These are phyloP conservation scores for Pitangus sulphuratus DNA, from an alignment of 2,797 vertebrate genomes.

Conservation along the genomic window DNA sequence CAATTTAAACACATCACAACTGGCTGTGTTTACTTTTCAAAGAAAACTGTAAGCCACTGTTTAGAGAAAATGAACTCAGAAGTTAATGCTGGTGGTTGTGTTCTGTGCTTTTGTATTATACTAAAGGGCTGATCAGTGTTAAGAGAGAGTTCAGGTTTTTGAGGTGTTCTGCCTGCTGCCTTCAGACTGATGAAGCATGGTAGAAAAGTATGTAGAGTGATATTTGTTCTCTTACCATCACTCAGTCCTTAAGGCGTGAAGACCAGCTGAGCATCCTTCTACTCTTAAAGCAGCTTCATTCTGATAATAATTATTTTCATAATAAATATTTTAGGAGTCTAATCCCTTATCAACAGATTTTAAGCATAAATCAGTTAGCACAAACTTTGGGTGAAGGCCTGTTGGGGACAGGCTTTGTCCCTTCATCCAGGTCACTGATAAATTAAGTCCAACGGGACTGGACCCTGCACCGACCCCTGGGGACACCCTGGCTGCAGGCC, in stretches of 20 bases:
- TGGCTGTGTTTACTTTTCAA: neutral
- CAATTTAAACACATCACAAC: neutral
- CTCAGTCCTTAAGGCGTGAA: neutral
- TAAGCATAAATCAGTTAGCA: neutral
- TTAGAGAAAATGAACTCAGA: neutral
- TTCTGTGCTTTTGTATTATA: neutral
- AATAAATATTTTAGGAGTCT: neutral
- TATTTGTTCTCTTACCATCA: neutral
- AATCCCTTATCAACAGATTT: neutral
- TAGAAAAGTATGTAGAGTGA: neutral
- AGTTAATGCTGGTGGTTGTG: neutral
- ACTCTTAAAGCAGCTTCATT: neutral
- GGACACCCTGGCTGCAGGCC: neutral
- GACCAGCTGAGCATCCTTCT: neutral
- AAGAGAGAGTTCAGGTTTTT: neutral
- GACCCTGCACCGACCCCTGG: neutral
- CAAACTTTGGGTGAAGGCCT: neutral
- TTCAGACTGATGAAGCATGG: neutral
- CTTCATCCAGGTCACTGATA: neutral
- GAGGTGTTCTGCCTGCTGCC: neutral
- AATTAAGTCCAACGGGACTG: neutral
- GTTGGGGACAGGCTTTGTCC: neutral
- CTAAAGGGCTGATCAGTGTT: neutral
- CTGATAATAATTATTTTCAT: neutral
- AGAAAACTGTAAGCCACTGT: neutral